Evolutionary conservation across 53 echinoderm and acorn worm genomes (phyloP), one percentile per base, ranked within the genome.

Genomic region (Hippasteria phrygiana): DNA sequence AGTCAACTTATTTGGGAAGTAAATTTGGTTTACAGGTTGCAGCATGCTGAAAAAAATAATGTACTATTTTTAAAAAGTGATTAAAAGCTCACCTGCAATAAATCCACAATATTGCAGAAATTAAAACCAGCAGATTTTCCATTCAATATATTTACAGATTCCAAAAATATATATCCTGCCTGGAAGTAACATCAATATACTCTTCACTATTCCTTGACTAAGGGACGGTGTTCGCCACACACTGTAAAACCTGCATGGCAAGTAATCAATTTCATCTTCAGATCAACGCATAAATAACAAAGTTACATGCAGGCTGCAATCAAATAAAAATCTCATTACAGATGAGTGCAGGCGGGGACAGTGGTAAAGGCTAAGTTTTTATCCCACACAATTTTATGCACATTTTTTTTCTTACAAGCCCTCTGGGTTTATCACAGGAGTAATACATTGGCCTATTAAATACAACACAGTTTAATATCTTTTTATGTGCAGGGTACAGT

Each of bases 281-380:
- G 36, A 32, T 59, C 56, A 78, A 37, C 14, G 56, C 55, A 55
- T 55, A 34, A 35, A 78, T 78, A 78, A 78, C 55, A 78, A 78
- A 78, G 78, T 78, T 78, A 78, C 17, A 51, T 51, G 1, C 18
- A 0, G 1, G 74, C 43, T 29, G 74, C 24, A 47, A 74, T 74
- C 47, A 76, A 32, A 76, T 59, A 59, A 51, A 51, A 62, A 66
- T 12, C 67, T 66, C 67, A 66, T 66, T 66, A 66, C 34, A 22
- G 67, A 66, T 66, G 35, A n/a, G n/a, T 35, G 2, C 35, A 59
- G 59, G 7, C n/a, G 3, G 20, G 59, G 59, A 26, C n/a, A 59
- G 59, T 59, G 59, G 59, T 59, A n/a, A n/a, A n/a, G n/a, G n/a
- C n/a, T n/a, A n/a, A n/a, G n/a, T n/a, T n/a, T n/a, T n/a, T n/a